These are phyloP conservation scores for Apolygus lucorum DNA, from an alignment of 1,140 invertebrate species.

Conservation along the genomic window DNA sequence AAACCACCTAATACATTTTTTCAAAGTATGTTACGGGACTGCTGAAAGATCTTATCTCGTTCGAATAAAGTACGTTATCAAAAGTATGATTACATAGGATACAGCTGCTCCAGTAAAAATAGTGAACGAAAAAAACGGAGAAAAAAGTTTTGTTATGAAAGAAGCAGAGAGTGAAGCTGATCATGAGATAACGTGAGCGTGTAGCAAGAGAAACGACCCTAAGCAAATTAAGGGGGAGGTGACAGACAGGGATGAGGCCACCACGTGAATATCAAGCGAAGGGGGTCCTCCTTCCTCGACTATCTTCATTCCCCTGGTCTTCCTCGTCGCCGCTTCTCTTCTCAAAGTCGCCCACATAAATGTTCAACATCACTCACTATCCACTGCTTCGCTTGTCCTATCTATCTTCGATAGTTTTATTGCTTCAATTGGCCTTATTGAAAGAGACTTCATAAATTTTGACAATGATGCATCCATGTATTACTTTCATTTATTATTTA, in stretches of 20 bases:
- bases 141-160: constrained; percentile 13
- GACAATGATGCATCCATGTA: too few relatives aligned
- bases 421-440: too few relatives aligned
- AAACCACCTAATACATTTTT: too few relatives aligned
- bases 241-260: constrained; percentile 6
- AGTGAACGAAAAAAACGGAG: not conserved
- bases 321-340: constrained; percentile 28
- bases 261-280: constrained; percentile 9
- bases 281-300: constrained; percentile 9
- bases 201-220: constrained; percentile 14
- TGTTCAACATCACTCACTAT: constrained; percentile 28
- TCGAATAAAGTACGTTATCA: too few relatives aligned
- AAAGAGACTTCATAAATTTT: too few relatives aligned
- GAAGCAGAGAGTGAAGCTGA: constrained; percentile 9
- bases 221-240: constrained; percentile 16
- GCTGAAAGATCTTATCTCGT: too few relatives aligned
- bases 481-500: too few relatives aligned
- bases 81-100: too few relatives aligned
- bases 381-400: constrained; percentile 27
- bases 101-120: not conserved
- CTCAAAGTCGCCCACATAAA: constrained; percentile 29
- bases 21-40: too few relatives aligned
- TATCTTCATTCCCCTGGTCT: constrained; percentile 10
- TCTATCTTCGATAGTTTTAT: too few relatives aligned
- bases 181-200: constrained; percentile 11